Evolutionary conservation across 2,888 invertebrate species (phyloP).

Genomic region (Embidobia sp.): DNA sequence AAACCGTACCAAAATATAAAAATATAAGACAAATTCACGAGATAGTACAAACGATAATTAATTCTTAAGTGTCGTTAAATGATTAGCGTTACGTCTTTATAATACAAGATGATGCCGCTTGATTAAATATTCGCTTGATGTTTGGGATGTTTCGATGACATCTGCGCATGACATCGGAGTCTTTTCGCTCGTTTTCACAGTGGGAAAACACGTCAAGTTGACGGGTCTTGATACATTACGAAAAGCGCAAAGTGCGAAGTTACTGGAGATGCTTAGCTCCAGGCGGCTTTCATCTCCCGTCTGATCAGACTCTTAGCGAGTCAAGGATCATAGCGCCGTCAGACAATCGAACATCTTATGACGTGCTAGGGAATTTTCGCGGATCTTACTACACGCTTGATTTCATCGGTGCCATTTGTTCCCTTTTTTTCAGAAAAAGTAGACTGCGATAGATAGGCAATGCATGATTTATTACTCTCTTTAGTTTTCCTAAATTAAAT

Average conservation of each 20-base stretch:
- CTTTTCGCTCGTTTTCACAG: too few relatives aligned
- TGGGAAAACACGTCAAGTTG: slow-evolving; percentile 41
- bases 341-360: slow-evolving; percentile 40
- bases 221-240: slow-evolving; percentile 52
- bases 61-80: background rate
- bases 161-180: too few relatives aligned
- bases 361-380: too few relatives aligned
- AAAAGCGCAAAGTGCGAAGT: slow-evolving; percentile 55
- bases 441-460: slow-evolving; percentile 51
- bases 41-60: slow-evolving; percentile 3
- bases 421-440: slow-evolving; percentile 9
- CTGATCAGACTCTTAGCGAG: slow-evolving; percentile 40
- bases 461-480: slow-evolving; percentile 12
- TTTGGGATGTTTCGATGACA: too few relatives aligned
- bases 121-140: too few relatives aligned
- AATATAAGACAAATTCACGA: background rate
- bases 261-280: slow-evolving; percentile 42
- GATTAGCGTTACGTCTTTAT: slow-evolving; percentile 3
- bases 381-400: too few relatives aligned
- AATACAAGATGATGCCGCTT: too few relatives aligned
- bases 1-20: slow-evolving; percentile 20
- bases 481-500: slow-evolving; percentile 9
- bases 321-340: too few relatives aligned
- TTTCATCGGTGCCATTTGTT: too few relatives aligned
- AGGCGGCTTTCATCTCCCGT: slow-evolving; percentile 48